A percentile compares a stretch with the other conserved stretches of the same genome.
These are phyloP conservation scores for Onychomys arenicola DNA, from an alignment of 2,797 vertebrate species.

Conservation along the genomic window DNA sequence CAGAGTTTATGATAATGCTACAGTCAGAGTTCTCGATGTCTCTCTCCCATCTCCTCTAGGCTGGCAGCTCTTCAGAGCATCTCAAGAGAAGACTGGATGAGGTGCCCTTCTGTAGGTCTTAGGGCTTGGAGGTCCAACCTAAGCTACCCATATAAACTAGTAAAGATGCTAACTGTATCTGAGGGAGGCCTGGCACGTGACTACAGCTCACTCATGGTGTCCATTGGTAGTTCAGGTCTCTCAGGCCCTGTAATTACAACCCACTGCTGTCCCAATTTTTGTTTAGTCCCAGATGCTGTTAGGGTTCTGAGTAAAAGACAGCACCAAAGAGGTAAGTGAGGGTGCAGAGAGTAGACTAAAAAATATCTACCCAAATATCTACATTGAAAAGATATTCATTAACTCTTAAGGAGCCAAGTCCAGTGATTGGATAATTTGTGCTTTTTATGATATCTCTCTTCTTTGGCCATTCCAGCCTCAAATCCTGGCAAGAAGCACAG, in stretches of 20 bases:
- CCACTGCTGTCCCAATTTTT: not conserved
- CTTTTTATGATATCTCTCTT: not conserved
- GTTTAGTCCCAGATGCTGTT: conserved; percentile 2
- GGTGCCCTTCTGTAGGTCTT: not conserved
- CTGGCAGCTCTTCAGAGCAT: not conserved
- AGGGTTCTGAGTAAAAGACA: not conserved
- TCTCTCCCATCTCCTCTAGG: not conserved
- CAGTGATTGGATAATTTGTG: not conserved
- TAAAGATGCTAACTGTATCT: not conserved
- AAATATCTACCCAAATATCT: not conserved
- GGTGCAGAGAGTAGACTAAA: not conserved
- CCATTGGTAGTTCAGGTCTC: not conserved
- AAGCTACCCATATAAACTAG: not conserved
- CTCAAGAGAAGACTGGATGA: not conserved
- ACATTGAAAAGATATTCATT: conserved; percentile 17
- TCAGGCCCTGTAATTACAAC: not conserved
- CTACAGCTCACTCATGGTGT: not conserved
- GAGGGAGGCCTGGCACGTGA: not conserved
- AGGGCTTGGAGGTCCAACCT: not conserved
- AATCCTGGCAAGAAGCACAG: not conserved
- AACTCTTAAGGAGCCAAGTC: not conserved
- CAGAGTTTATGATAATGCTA: not conserved
- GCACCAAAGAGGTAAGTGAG: not conserved
- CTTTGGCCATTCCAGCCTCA: not conserved
- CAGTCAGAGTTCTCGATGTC: not conserved